Evolutionary conservation across 2,888 invertebrate genomes (phyloP).

Genomic region (Masnerella sp.): DNA sequence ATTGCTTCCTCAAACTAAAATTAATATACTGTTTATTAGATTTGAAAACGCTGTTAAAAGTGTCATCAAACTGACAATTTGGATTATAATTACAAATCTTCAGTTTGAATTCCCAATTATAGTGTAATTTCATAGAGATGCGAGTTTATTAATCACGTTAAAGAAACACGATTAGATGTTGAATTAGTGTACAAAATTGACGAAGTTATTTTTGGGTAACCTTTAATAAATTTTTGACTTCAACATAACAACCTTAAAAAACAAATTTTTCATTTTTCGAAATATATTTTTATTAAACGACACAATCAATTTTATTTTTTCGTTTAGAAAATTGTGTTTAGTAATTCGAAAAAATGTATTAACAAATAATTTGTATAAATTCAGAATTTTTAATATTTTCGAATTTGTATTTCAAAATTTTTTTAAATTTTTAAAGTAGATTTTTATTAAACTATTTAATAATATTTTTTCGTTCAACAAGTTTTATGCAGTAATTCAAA

Average conservation of each 20-base stretch:
- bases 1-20: not conserved
- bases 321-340: too few relatives aligned
- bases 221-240: slow-evolving; percentile 5
- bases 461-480: too few relatives aligned
- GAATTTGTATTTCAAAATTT: too few relatives aligned
- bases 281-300: too few relatives aligned
- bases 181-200: slow-evolving; percentile 26
- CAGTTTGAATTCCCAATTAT: slow-evolving; percentile 26
- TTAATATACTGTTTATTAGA: not conserved
- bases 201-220: slow-evolving; percentile 38
- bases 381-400: too few relatives aligned
- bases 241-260: not conserved
- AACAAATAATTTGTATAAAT: too few relatives aligned
- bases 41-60: too few relatives aligned
- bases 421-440: too few relatives aligned
- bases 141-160: slow-evolving; percentile 26
- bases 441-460: too few relatives aligned
- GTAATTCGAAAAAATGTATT: too few relatives aligned
- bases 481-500: too few relatives aligned
- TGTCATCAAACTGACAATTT: not conserved
- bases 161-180: slow-evolving; percentile 31
- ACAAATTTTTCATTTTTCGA: slow-evolving; percentile 3
- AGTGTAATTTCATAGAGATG: slow-evolving; percentile 11
- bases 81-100: slow-evolving; percentile 4
- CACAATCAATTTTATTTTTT: not conserved